These are phyloP conservation scores for Hirtodrosophila cameraria DNA, from an alignment of 2,888 invertebrate genomes.

Conservation along the genomic window DNA sequence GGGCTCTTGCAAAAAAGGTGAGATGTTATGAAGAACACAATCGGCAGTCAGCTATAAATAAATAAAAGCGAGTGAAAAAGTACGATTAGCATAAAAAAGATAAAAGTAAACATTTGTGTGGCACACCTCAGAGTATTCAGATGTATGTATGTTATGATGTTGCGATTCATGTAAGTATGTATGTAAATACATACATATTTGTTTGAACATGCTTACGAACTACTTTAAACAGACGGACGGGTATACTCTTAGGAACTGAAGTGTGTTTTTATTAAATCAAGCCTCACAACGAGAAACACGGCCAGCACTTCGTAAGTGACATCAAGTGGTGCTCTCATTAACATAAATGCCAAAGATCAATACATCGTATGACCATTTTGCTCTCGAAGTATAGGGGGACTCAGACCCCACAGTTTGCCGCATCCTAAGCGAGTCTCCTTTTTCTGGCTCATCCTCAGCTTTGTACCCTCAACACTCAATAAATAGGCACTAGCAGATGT, in stretches of 20 bases:
- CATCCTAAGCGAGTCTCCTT: not conserved
- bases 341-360: conserved; percentile 50
- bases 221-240: conserved; percentile 1
- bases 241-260: conserved; percentile 16
- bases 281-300: conserved; percentile 47
- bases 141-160: not conserved
- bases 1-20: too few relatives aligned
- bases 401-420: conserved; percentile 37
- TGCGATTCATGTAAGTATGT: not conserved
- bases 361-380: conserved; percentile 14
- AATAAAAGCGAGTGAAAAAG: not conserved
- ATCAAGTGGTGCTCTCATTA: conserved; percentile 59
- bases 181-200: not conserved
- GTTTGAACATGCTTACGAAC: conserved; percentile 11
- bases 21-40: not conserved
- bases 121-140: conserved; percentile 15
- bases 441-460: not conserved
- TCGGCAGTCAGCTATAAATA: not conserved
- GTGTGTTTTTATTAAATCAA: conserved; percentile 59
- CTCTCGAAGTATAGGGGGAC: not conserved
- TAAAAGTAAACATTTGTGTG: not conserved
- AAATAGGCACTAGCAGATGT: too few relatives aligned
- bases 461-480: not conserved
- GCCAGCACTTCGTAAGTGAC: conserved; percentile 55
- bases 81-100: conserved; percentile 19